A percentile compares a stretch with the other conserved stretches of the same genome.
phyloP scores from a whole-genome alignment of 2,113 vertebrate genomes.

The Coptodon bakossiorum region DNA sequence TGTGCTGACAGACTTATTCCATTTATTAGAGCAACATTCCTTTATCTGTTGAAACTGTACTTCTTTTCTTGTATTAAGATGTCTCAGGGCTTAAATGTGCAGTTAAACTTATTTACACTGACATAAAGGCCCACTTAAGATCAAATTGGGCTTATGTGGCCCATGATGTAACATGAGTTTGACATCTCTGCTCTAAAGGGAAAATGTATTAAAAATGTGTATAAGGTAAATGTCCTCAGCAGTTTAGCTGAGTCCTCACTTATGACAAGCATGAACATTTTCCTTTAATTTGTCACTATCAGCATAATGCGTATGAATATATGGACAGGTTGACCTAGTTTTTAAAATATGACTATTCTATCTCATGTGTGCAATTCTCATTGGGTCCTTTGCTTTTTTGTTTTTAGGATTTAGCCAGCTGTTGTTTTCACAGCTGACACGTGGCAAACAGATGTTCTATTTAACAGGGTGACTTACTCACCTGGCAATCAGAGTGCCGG shows the following conservation, averaged over 20 bases:
- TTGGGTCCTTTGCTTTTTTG: not conserved
- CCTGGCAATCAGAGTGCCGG: not conserved
- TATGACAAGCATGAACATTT: not conserved
- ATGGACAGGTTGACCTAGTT: not conserved
- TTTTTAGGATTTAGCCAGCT: conserved; percentile 20
- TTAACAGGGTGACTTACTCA: conserved; percentile 50
- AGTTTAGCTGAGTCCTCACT: not conserved
- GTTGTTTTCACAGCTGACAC: conserved; percentile 51
- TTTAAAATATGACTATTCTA: not conserved
- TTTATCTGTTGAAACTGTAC: not conserved
- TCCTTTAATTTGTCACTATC: not conserved
- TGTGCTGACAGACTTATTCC: not conserved
- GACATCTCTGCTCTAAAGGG: not conserved
- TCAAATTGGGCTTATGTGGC: not conserved
- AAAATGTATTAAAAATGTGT: not conserved
- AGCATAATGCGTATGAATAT: not conserved
- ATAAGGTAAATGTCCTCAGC: not conserved
- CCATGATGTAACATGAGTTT: not conserved
- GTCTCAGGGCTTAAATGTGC: not conserved
- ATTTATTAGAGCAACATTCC: not conserved
- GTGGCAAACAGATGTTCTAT: conserved; percentile 54
- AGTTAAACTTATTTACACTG: not conserved
- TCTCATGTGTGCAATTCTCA: not conserved
- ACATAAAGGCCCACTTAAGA: not conserved
- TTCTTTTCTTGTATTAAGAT: not conserved